Conservation (phyloP, 2,888 invertebrate species). For the Aelia acuminata region DNA sequence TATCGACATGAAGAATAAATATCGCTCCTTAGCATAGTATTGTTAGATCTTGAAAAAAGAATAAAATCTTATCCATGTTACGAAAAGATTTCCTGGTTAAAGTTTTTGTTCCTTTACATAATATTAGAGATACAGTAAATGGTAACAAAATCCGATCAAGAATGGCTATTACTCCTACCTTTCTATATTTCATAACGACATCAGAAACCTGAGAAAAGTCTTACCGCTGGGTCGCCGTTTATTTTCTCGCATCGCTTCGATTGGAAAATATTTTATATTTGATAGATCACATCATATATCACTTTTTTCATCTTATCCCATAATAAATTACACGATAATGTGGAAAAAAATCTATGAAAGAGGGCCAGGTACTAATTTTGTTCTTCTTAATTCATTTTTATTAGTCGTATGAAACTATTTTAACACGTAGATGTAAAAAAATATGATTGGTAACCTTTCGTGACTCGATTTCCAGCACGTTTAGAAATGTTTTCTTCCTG, state of each 20-base stretch:
- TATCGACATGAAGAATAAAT: too few relatives aligned
- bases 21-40: too few relatives aligned
- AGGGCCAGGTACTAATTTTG: background rate
- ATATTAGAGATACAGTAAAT: background rate
- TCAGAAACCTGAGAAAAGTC: conserved; percentile 1
- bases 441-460: too few relatives aligned
- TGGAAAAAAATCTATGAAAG: too few relatives aligned
- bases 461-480: too few relatives aligned
- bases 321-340: background rate
- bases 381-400: background rate
- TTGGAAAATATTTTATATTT: conserved; percentile 20
- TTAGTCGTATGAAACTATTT: background rate
- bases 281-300: background rate
- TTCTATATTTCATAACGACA: conserved; percentile 27
- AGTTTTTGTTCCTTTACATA: background rate
- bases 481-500: too few relatives aligned
- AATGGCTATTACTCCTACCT: background rate
- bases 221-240: background rate
- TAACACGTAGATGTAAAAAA: too few relatives aligned
- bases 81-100: too few relatives aligned
- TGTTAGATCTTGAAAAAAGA: too few relatives aligned
- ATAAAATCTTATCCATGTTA: too few relatives aligned
- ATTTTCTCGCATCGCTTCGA: conserved; percentile 5
- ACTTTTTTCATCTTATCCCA: background rate
- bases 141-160: background rate